Conservation (phyloP, 1,140 invertebrate genomes). For the Helicoverpa zea region DNA sequence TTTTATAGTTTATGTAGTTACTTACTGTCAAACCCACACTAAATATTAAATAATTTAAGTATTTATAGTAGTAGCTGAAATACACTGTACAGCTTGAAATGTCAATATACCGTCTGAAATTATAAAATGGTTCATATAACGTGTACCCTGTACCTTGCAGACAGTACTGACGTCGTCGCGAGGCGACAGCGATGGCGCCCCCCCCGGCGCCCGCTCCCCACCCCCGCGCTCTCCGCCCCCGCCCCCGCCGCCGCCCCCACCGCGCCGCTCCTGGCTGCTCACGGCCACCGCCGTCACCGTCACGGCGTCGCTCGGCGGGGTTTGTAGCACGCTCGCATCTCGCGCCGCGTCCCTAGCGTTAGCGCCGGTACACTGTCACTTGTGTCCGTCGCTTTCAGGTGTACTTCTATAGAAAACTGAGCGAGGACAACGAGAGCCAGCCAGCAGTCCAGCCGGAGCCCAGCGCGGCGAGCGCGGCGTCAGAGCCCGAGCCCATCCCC, state of each 20-base stretch:
- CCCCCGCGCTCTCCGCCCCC: constrained; percentile 52
- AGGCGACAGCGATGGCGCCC: background rate
- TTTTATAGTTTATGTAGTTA: too few relatives aligned
- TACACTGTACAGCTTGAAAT: too few relatives aligned
- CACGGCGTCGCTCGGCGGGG: constrained; percentile 23
- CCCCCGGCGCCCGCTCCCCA: constrained; percentile 34
- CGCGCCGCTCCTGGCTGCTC: constrained; percentile 53
- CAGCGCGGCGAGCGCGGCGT: constrained; percentile 32
- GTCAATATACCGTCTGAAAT: too few relatives aligned
- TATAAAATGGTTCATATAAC: too few relatives aligned
- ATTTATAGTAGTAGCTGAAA: too few relatives aligned
- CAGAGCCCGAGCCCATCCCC: constrained; percentile 46
- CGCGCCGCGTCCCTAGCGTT: background rate
- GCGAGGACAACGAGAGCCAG: background rate
- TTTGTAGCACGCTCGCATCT: constrained; percentile 34
- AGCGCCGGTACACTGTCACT: background rate
- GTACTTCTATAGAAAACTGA: background rate
- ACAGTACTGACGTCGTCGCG: constrained; percentile 24
- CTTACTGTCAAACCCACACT: too few relatives aligned
- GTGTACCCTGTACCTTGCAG: background rate
- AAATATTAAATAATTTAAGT: too few relatives aligned
- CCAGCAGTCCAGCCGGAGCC: constrained; percentile 7
- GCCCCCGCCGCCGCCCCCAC: constrained; percentile 37
- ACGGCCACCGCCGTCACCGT: constrained; percentile 52
- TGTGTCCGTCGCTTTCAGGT: constrained; percentile 51